Percentiles rank a stretch among this genome's conserved stretches.
Evolutionary conservation across 2,113 vertebrate genomes (phyloP).

Genomic region (Pipa parva): DNA sequence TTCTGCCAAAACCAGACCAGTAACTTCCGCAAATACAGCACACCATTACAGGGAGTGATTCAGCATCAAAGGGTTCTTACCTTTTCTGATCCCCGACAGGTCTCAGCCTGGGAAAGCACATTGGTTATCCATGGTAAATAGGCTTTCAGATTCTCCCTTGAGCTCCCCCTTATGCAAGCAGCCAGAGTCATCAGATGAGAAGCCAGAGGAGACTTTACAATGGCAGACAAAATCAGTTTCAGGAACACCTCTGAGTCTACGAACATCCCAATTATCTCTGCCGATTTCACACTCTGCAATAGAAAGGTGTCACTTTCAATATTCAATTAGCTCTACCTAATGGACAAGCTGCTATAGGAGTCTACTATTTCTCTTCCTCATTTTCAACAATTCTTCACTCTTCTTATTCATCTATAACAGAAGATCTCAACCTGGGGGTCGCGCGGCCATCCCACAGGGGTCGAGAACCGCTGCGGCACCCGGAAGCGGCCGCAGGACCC

Average conservation of each 20-base stretch:
- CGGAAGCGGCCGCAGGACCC: no score
- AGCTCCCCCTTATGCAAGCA: slow-evolving; percentile 71
- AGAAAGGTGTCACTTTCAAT: neutral
- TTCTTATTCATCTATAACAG: no score
- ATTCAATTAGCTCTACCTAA: no score
- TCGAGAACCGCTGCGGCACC: no score
- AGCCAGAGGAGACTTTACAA: slow-evolving; percentile 63
- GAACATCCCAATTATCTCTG: slow-evolving; percentile 79
- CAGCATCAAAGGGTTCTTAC: slow-evolving; percentile 67
- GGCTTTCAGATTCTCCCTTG: slow-evolving; percentile 63
- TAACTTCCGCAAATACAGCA: no score
- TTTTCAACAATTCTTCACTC: no score
- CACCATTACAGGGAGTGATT: no score
- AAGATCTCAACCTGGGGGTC: no score
- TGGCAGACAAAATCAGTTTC: slow-evolving; percentile 70
- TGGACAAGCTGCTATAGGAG: no score
- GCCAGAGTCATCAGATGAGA: slow-evolving; percentile 75
- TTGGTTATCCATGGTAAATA: slow-evolving; percentile 65
- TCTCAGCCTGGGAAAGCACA: slow-evolving; percentile 59
- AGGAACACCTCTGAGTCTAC: slow-evolving; percentile 79
- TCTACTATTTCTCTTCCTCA: no score
- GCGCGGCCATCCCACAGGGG: no score
- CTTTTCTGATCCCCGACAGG: slow-evolving; percentile 76
- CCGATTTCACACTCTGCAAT: slow-evolving; percentile 71
- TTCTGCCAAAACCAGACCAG: no score